Evolutionary conservation across 2,113 vertebrate species (phyloP).

Genomic region (Neogobius melanostomus): DNA sequence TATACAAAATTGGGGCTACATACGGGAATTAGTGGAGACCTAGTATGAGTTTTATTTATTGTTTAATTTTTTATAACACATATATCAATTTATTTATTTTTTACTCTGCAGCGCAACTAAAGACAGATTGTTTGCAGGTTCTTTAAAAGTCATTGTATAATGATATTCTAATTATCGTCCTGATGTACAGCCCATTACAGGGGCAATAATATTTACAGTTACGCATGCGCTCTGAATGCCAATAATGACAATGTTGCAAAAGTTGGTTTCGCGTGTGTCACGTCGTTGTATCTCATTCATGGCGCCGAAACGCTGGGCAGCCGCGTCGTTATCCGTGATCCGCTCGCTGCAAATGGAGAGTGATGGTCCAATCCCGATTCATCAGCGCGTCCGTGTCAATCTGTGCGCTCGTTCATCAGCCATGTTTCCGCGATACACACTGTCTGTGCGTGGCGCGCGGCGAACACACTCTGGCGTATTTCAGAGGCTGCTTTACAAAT

Average conservation of each 20-base stretch:
- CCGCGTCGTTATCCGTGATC: conserved; percentile 62
- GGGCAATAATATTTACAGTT: background rate
- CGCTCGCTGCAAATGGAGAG: conserved; percentile 59
- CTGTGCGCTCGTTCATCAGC: conserved; percentile 51
- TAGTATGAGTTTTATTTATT: too few species aligned
- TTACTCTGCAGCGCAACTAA: too few species aligned
- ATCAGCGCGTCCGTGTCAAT: conserved; percentile 61
- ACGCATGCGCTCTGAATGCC: background rate
- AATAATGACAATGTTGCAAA: conserved; percentile 24
- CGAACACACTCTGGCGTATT: background rate
- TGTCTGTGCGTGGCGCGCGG: background rate
- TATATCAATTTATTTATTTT: too few species aligned
- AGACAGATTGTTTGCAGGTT: too few species aligned
- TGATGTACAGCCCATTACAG: background rate
- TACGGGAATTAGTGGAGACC: too few species aligned
- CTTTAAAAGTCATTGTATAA: too few species aligned
- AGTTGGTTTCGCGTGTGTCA: conserved; percentile 30
- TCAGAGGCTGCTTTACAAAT: background rate
- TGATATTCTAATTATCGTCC: background rate
- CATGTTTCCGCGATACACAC: conserved; percentile 35
- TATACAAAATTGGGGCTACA: too few species aligned
- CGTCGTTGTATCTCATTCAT: conserved; percentile 21
- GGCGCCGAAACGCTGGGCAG: background rate
- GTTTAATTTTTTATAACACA: too few species aligned
- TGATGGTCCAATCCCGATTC: conserved; percentile 68